Percentiles rank a stretch among this genome's conserved stretches.
Evolutionary conservation across 37 sponge, comb jelly and placozoan genomes (phyloP).

Genomic region (Cladorhizidae sp.): DNA sequence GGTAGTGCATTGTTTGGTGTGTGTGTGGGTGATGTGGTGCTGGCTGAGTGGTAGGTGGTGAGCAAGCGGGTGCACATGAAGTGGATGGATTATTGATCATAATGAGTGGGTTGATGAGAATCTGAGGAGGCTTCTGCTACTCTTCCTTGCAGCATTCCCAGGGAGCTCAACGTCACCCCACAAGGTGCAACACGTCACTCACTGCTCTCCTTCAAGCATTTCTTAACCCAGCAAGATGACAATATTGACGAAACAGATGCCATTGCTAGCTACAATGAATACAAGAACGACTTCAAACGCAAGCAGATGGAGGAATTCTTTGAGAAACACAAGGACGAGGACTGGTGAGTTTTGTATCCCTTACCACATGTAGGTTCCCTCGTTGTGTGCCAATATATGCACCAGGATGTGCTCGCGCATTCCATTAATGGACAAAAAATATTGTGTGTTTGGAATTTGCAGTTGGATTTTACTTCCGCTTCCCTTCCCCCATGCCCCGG

Average conservation of each 20-base stretch:
- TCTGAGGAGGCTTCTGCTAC: no score
- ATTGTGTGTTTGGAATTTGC: no score
- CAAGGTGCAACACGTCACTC: slow-evolving; percentile 20
- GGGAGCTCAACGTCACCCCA: not conserved
- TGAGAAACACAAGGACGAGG: slow-evolving; percentile 95
- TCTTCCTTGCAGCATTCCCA: not conserved
- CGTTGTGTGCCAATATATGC: not conserved
- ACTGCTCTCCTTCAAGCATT: slow-evolving; percentile 91
- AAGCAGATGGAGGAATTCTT: slow-evolving; percentile 87
- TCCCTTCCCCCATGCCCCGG: no score
- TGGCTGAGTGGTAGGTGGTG: no score
- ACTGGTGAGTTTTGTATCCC: slow-evolving; percentile 75
- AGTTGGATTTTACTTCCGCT: no score
- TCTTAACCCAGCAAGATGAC: slow-evolving; percentile 81
- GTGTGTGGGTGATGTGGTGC: no score
- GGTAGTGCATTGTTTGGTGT: not conserved
- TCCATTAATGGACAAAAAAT: not conserved
- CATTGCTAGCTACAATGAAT: slow-evolving; percentile 82
- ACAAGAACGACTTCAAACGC: slow-evolving; percentile 88
- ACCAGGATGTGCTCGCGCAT: not conserved
- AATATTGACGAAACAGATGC: slow-evolving; percentile 85
- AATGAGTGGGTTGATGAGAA: no score
- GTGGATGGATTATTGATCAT: no score
- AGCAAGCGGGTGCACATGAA: no score
- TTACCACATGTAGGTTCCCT: not conserved